A percentile compares a stretch with the other conserved stretches of the same genome.
phyloP scores from a whole-genome alignment of 35 echinoderm and acorn worm species.

The Strongylocentrotus purpuratus region DNA sequence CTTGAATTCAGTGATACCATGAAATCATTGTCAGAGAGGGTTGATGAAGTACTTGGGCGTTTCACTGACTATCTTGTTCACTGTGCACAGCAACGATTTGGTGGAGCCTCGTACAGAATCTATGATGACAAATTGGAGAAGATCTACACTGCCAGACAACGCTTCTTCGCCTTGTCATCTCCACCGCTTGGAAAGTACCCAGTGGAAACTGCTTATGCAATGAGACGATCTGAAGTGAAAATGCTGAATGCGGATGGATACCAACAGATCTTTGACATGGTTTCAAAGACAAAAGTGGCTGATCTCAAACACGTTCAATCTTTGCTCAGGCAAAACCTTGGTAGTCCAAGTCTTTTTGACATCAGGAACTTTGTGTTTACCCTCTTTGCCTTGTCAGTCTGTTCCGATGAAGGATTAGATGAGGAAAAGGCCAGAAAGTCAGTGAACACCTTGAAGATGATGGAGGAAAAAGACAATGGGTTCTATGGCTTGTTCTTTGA shows the following conservation, averaged over 20 bases:
- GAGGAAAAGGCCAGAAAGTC: not conserved
- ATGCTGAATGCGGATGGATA: not conserved
- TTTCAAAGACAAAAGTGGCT: not conserved
- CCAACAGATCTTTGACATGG: constrained; percentile 17
- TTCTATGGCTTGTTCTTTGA: constrained; percentile 30
- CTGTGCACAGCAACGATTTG: not conserved
- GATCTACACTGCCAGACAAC: too few species aligned
- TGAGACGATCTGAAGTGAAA: not conserved
- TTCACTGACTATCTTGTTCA: not conserved
- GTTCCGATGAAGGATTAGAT: not conserved
- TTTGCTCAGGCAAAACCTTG: not conserved
- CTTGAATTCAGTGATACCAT: not conserved
- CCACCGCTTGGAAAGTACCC: too few species aligned
- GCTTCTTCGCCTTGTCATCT: too few species aligned
- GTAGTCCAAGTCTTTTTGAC: not conserved
- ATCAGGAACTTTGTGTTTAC: not conserved
- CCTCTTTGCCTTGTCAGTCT: not conserved
- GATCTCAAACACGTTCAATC: not conserved
- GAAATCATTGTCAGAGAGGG: not conserved
- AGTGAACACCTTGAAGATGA: not conserved
- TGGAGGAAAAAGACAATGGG: not conserved
- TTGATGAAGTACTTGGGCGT: not conserved
- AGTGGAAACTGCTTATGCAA: not conserved
- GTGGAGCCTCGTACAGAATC: too few species aligned
- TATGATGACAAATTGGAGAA: too few species aligned